Conservation (phyloP, 2,888 invertebrate genomes). For the Tenodera sinensis region DNA sequence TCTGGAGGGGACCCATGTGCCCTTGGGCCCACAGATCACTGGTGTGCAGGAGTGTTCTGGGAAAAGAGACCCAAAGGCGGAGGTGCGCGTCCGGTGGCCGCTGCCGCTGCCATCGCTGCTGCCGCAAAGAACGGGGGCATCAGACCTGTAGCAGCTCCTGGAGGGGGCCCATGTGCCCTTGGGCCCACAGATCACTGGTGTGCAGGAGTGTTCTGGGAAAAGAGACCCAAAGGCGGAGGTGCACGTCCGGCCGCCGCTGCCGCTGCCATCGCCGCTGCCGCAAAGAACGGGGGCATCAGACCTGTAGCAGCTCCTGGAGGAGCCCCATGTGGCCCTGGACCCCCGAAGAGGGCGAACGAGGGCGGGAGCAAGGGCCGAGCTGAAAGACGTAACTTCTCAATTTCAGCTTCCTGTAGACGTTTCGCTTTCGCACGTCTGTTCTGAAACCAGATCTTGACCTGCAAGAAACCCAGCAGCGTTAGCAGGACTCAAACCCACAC, state of each 20-base stretch:
- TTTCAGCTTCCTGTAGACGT: slow-evolving; percentile 91
- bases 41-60: too few relatives aligned
- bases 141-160: too few relatives aligned
- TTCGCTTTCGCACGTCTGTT: slow-evolving; percentile 94
- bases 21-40: too few relatives aligned
- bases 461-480: slow-evolving; percentile 42
- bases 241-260: slow-evolving; percentile 46
- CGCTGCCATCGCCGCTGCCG: slow-evolving; percentile 56
- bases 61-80: too few relatives aligned
- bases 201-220: background rate
- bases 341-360: slow-evolving; percentile 46
- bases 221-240: slow-evolving; percentile 4
- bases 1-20: too few relatives aligned
- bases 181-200: background rate
- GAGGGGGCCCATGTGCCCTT: slow-evolving; percentile 23
- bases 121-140: too few relatives aligned
- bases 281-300: slow-evolving; percentile 60
- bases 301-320: slow-evolving; percentile 35
- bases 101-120: slow-evolving; percentile 58
- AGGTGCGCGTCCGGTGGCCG: too few relatives aligned
- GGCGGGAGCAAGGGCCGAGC: slow-evolving; percentile 52
- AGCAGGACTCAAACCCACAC: background rate
- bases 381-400: slow-evolving; percentile 83
- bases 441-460: slow-evolving; percentile 94
- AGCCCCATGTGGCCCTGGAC: slow-evolving; percentile 37